phyloP scores from a whole-genome alignment of 2,797 vertebrate species.

The Cuniculus paca region DNA sequence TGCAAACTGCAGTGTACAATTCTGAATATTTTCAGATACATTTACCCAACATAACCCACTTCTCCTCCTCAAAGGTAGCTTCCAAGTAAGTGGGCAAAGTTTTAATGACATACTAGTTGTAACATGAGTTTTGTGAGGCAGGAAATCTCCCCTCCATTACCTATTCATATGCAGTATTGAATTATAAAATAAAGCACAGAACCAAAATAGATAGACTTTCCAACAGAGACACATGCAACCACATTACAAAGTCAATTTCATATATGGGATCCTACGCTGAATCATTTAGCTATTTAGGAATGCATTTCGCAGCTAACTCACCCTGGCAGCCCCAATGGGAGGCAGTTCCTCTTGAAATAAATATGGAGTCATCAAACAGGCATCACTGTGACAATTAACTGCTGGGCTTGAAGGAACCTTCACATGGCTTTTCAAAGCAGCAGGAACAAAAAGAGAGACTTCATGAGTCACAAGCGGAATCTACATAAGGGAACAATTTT shows the following conservation, averaged over 20 bases:
- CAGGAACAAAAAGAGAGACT: slow-evolving; percentile 71
- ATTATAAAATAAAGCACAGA: slow-evolving; percentile 82
- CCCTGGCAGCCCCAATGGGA: slow-evolving; percentile 81
- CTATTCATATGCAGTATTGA: slow-evolving; percentile 81
- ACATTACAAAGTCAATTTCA: slow-evolving; percentile 79
- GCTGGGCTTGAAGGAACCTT: slow-evolving; percentile 79
- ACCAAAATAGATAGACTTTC: slow-evolving; percentile 78
- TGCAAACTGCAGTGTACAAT: slow-evolving; percentile 65
- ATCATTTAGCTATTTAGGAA: slow-evolving; percentile 83
- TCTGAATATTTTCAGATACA: slow-evolving; percentile 75
- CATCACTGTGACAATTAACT: slow-evolving; percentile 81
- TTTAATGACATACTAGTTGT: slow-evolving; percentile 60
- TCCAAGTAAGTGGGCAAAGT: slow-evolving; percentile 55
- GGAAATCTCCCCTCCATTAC: slow-evolving; percentile 76
- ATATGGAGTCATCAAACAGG: slow-evolving; percentile 82
- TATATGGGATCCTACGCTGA: slow-evolving; percentile 76
- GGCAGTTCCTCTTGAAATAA: slow-evolving; percentile 83
- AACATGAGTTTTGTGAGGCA: slow-evolving; percentile 75
- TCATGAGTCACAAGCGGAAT: slow-evolving; percentile 59
- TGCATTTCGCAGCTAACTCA: slow-evolving; percentile 80
- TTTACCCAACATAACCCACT: slow-evolving; percentile 41
- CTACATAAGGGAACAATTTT: slow-evolving; percentile 54
- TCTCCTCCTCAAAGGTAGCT: slow-evolving; percentile 62
- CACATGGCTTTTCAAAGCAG: slow-evolving; percentile 76
- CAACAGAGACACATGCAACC: slow-evolving; percentile 74